Percentiles rank a stretch among this genome's conserved stretches.
These are phyloP conservation scores for Anser brachyrhynchus DNA, from an alignment of 2,113 vertebrate species.

Conservation along the genomic window DNA sequence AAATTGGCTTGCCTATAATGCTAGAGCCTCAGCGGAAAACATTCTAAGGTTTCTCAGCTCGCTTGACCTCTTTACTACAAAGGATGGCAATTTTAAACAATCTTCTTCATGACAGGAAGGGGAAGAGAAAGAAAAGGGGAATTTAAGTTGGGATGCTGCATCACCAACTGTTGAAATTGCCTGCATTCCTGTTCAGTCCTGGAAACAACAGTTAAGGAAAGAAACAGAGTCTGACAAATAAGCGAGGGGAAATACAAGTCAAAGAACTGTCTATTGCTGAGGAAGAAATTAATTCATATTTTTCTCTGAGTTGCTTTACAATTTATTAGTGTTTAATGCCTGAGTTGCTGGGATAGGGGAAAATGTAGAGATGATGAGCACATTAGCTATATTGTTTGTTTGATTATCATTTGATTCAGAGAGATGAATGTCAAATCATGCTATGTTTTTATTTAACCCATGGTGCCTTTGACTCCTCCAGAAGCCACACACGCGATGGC, in stretches of 20 bases:
- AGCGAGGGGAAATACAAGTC: background rate
- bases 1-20: background rate
- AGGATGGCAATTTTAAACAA: background rate
- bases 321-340: background rate
- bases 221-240: background rate
- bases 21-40: background rate
- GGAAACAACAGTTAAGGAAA: background rate
- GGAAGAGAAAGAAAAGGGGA: background rate
- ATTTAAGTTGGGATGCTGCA: background rate
- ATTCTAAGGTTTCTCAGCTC: background rate
- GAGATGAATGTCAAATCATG: background rate
- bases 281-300: conserved; percentile 7
- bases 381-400: background rate
- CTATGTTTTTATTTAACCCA: background rate
- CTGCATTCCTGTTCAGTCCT: background rate
- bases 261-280: background rate
- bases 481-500: background rate
- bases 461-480: background rate
- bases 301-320: background rate
- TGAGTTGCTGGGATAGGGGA: background rate
- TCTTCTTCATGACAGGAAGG: background rate
- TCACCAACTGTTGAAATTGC: background rate
- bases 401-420: background rate
- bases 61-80: background rate
- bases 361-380: background rate